Conservation (phyloP, 2,113 vertebrate genomes). For the Pycnonotus jocosus region DNA sequence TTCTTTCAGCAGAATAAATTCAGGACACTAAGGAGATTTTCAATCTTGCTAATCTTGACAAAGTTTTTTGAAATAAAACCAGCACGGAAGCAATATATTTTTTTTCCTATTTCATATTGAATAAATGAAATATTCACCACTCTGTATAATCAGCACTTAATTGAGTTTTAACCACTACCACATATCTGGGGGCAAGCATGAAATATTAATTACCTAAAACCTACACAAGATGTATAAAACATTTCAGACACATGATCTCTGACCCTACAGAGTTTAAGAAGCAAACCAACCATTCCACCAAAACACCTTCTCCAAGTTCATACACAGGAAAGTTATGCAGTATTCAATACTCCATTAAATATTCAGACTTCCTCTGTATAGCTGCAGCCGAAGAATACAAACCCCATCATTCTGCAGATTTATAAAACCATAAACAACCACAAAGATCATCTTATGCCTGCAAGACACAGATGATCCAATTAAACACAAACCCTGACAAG, state of each 20-base stretch:
- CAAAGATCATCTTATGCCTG: background rate
- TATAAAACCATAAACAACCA: background rate
- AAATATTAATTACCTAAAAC: slow-evolving; percentile 6
- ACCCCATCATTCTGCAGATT: background rate
- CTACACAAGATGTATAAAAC: background rate
- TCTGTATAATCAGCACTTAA: slow-evolving; percentile 1
- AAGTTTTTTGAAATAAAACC: background rate
- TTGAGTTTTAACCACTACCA: slow-evolving; percentile 5
- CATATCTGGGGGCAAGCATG: background rate
- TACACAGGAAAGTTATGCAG: background rate
- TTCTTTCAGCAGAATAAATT: background rate
- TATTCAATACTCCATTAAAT: background rate
- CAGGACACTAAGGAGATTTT: background rate
- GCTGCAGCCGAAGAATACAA: background rate
- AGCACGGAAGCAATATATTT: background rate
- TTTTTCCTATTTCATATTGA: background rate
- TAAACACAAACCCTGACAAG: background rate
- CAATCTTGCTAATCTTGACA: background rate
- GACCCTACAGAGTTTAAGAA: background rate
- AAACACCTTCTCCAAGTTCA: background rate
- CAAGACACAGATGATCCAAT: background rate
- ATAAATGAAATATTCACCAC: slow-evolving; percentile 1
- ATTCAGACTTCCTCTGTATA: background rate
- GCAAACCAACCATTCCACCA: background rate
- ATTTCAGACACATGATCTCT: background rate